Evolutionary conservation across 2,797 vertebrate species (phyloP).

Genomic region (Scolopax bukidnonensis): DNA sequence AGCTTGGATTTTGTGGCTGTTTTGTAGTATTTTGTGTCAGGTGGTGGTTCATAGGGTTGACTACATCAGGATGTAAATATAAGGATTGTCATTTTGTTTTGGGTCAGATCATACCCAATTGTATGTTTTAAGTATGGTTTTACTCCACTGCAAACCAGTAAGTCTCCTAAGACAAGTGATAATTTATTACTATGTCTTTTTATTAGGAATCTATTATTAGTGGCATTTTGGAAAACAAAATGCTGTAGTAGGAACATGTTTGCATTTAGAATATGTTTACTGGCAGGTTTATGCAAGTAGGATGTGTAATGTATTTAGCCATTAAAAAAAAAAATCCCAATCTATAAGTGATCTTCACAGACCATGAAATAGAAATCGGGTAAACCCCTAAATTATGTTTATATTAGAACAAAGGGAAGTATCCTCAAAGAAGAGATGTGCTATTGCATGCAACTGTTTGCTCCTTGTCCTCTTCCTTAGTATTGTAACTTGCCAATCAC

Average conservation of each 20-base stretch:
- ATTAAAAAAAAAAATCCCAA: background rate
- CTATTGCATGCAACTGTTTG: background rate
- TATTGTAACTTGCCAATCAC: background rate
- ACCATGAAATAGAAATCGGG: constrained; percentile 31
- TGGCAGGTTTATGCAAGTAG: background rate
- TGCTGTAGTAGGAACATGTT: constrained; percentile 17
- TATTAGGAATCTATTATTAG: constrained; percentile 49
- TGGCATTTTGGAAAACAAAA: background rate
- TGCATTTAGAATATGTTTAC: constrained; percentile 48
- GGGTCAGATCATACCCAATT: background rate
- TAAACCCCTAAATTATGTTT: background rate
- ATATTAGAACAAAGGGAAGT: constrained; percentile 13
- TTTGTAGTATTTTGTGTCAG: constrained; percentile 2
- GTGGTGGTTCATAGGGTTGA: constrained; percentile 32
- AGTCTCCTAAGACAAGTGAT: constrained; percentile 29
- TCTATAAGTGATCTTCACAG: rapidly evolving
- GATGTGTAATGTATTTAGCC: constrained; percentile 19
- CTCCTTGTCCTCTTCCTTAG: background rate
- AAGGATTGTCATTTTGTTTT: background rate
- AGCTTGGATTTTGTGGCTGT: constrained; percentile 15
- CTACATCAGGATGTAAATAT: constrained; percentile 44
- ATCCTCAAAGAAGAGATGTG: background rate
- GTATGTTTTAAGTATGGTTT: constrained; percentile 38
- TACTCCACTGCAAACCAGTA: constrained; percentile 37
- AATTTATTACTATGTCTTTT: constrained; percentile 50